Evolutionary conservation across 2,888 invertebrate species (phyloP).

Genomic region (Nipponacmea schrenckii): DNA sequence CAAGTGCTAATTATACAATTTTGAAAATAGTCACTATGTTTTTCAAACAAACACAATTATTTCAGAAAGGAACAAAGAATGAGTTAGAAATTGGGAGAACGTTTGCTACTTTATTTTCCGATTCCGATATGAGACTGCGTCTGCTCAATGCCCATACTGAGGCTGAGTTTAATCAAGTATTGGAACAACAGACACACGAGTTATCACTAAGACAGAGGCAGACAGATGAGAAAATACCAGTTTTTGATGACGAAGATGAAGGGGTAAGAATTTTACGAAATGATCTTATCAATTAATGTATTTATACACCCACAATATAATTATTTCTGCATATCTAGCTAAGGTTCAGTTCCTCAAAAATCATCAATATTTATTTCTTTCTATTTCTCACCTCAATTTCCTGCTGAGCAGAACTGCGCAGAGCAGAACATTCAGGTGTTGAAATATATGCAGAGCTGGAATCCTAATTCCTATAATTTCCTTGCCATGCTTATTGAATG

Average conservation of each 20-base stretch:
- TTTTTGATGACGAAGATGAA: slow-evolving; percentile 16
- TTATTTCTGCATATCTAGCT: too few relatives aligned
- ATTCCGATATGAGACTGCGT: slow-evolving; percentile 72
- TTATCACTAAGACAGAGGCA: slow-evolving; percentile 39
- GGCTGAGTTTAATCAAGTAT: slow-evolving; percentile 71
- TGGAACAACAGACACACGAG: slow-evolving; percentile 69
- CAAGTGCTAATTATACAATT: too few relatives aligned
- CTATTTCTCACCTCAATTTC: too few relatives aligned
- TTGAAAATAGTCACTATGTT: too few relatives aligned
- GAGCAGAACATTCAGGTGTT: too few relatives aligned
- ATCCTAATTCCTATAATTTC: too few relatives aligned
- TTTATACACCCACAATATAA: background rate
- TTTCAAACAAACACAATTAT: too few relatives aligned
- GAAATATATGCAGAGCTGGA: too few relatives aligned
- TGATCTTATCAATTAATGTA: background rate
- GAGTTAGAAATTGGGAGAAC: slow-evolving; percentile 74
- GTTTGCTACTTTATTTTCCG: slow-evolving; percentile 74
- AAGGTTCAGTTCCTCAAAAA: too few relatives aligned
- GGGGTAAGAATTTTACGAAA: slow-evolving; percentile 6
- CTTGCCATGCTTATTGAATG: too few relatives aligned
- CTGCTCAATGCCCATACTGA: slow-evolving; percentile 71
- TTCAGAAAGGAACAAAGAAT: slow-evolving; percentile 70
- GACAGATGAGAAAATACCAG: slow-evolving; percentile 17
- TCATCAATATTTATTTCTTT: too few relatives aligned
- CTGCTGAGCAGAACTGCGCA: too few relatives aligned